A percentile compares a stretch with the other conserved stretches of the same genome.
phyloP scores from a whole-genome alignment of 2,113 vertebrate genomes.

The Cyphomyrus plagiostoma region DNA sequence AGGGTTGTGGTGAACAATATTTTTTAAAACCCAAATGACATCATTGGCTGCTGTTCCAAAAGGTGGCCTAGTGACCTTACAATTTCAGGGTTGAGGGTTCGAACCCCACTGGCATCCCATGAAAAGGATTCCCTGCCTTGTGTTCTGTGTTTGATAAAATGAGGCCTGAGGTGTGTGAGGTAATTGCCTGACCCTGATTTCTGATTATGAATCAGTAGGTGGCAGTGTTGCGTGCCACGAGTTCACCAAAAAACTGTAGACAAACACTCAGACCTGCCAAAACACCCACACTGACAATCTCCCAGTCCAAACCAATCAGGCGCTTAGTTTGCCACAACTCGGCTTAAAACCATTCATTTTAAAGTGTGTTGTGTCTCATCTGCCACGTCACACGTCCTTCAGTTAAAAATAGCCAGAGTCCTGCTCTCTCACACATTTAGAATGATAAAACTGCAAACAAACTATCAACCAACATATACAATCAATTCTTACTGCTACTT shows the following conservation, averaged over 20 bases:
- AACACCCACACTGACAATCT: background rate
- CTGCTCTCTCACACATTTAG: background rate
- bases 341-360: background rate
- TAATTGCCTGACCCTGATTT: background rate
- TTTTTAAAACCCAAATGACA: background rate
- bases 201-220: background rate
- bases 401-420: background rate
- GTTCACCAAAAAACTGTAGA: background rate
- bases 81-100: background rate
- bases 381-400: slow-evolving; percentile 1
- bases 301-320: background rate
- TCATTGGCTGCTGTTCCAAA: background rate
- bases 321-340: background rate
- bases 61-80: background rate
- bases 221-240: background rate
- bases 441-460: background rate
- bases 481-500: background rate
- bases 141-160: background rate
- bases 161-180: background rate
- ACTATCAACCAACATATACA: background rate
- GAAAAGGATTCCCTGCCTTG: background rate
- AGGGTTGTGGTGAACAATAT: background rate
- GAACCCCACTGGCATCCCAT: background rate
- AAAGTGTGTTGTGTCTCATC: background rate
- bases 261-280: background rate